Conservation (phyloP, 2,797 vertebrate genomes). For the Dipus sagitta region DNA sequence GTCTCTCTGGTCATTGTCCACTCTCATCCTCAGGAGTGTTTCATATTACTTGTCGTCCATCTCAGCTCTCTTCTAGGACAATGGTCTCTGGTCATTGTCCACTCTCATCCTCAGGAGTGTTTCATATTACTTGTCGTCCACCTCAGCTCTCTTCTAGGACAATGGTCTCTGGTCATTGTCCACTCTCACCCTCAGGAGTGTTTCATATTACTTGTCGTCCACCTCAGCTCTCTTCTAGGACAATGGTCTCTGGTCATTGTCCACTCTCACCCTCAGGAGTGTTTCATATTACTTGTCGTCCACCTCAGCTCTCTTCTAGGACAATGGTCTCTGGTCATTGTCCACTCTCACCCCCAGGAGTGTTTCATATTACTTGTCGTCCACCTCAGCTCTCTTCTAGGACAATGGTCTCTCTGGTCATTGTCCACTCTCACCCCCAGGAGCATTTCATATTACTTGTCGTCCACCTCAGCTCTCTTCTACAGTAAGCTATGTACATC, state of each 20-base stretch:
- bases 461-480: too few species aligned
- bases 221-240: too few species aligned
- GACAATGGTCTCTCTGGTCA: background rate
- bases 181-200: background rate
- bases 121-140: too few species aligned
- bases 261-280: background rate
- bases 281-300: too few species aligned
- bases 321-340: background rate
- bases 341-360: background rate
- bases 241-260: background rate
- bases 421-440: background rate
- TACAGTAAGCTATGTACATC: background rate
- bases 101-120: background rate
- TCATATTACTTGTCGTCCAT: too few species aligned
- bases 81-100: background rate
- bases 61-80: too few species aligned
- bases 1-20: background rate
- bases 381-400: too few species aligned
- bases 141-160: too few species aligned
- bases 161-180: background rate
- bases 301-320: too few species aligned
- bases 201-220: too few species aligned
- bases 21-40: background rate
- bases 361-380: too few species aligned
- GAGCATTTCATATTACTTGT: background rate